These are phyloP conservation scores for Drosophila parabipectinata DNA, from an alignment of 1,140 invertebrate species.

Conservation along the genomic window DNA sequence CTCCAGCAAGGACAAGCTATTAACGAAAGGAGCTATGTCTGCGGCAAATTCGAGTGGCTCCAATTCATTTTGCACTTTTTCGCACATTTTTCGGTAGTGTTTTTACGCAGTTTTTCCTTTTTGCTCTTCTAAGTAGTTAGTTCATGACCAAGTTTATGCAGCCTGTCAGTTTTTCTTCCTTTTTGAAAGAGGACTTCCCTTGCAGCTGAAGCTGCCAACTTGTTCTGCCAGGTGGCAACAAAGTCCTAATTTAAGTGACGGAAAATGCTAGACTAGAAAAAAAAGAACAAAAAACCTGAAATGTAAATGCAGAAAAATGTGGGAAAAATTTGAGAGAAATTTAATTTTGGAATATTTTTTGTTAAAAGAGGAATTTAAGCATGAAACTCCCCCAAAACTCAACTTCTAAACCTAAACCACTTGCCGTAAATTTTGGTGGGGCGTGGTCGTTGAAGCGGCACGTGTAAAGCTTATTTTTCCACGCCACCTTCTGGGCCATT, in stretches of 20 bases:
- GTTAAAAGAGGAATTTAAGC: not conserved
- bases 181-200: not conserved
- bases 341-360: not conserved
- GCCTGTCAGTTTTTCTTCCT: constrained; percentile 22
- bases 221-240: constrained; percentile 74
- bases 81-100: constrained; percentile 39
- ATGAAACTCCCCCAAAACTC: constrained; percentile 4
- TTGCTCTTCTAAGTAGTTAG: constrained; percentile 20
- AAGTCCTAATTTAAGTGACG: constrained; percentile 63
- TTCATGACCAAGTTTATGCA: constrained; percentile 64
- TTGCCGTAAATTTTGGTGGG: constrained; percentile 34
- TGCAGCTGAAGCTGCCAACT: constrained; percentile 35
- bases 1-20: constrained; percentile 71
- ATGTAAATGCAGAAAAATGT: constrained; percentile 4
- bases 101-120: constrained; percentile 2
- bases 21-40: constrained; percentile 61
- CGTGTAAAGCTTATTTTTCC: constrained; percentile 77
- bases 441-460: constrained; percentile 67
- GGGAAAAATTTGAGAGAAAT: not conserved
- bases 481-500: constrained; percentile 65
- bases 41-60: constrained; percentile 71
- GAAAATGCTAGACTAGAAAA: constrained; percentile 9
- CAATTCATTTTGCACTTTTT: constrained; percentile 51
- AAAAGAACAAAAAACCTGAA: constrained; percentile 28
- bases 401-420: constrained; percentile 14